Conservation (phyloP, 2,113 vertebrate species). For the Vombatus ursinus region DNA sequence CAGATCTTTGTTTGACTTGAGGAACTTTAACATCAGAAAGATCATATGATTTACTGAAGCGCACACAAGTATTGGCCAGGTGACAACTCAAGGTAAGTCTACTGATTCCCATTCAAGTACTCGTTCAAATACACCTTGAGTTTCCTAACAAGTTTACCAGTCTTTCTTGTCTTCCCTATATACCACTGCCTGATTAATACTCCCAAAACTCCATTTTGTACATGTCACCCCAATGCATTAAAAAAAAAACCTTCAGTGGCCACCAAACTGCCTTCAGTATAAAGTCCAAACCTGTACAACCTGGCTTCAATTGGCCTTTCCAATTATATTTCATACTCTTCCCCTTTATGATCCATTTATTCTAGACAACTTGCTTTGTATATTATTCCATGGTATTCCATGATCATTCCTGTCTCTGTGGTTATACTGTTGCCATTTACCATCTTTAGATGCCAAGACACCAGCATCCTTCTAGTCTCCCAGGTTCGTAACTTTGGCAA, state of each 20-base stretch:
- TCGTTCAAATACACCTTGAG: not conserved
- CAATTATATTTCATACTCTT: not conserved
- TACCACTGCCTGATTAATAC: not conserved
- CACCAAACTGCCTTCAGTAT: not conserved
- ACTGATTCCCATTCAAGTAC: not conserved
- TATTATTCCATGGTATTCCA: not conserved
- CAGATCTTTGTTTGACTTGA: not conserved
- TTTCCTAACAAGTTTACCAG: not conserved
- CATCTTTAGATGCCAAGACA: not conserved
- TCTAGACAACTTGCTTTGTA: not conserved
- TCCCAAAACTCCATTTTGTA: not conserved
- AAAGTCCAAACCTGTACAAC: not conserved
- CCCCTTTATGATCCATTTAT: not conserved
- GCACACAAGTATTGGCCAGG: not conserved
- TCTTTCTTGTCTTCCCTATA: not conserved
- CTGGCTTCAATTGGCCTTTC: not conserved
- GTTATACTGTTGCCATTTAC: not conserved
- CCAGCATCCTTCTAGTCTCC: not conserved
- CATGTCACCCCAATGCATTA: not conserved
- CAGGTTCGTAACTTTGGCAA: not conserved
- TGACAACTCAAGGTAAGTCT: not conserved
- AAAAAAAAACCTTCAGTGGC: not conserved
- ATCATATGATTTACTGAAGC: not conserved
- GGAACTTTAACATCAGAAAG: not conserved
- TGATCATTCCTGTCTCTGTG: not conserved